Conservation (phyloP, 2,113 vertebrate genomes). For the Tylochromis polylepis region DNA sequence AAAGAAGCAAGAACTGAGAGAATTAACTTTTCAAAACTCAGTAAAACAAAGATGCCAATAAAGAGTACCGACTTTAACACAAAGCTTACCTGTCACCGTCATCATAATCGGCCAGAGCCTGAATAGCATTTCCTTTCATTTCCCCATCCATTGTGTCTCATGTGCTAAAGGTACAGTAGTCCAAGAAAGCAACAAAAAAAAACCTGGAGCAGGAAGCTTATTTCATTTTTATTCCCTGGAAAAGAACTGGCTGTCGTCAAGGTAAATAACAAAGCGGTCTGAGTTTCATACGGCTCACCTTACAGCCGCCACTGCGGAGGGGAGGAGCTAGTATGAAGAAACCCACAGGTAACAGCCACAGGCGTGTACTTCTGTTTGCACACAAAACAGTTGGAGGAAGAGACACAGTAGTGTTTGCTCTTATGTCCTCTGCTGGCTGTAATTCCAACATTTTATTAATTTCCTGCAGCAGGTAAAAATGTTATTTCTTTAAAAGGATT, state of each 20-base stretch:
- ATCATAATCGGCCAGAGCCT: not conserved
- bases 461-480: not conserved
- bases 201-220: not conserved
- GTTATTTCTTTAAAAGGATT: not conserved
- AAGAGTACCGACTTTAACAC: not conserved
- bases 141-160: slow-evolving; percentile 29
- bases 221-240: not conserved
- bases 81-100: slow-evolving; percentile 45
- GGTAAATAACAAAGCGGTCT: slow-evolving; percentile 42
- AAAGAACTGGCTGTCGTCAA: slow-evolving; percentile 1
- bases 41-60: not conserved
- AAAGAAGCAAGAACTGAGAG: no score
- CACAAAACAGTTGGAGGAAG: slow-evolving; percentile 13
- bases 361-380: slow-evolving; percentile 24
- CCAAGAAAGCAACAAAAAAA: not conserved
- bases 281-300: slow-evolving; percentile 39
- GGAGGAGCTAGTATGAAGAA: slow-evolving; percentile 30
- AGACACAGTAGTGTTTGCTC: not conserved
- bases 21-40: not conserved
- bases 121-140: not conserved
- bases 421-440: not conserved
- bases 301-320: not conserved
- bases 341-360: slow-evolving; percentile 23
- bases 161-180: not conserved
- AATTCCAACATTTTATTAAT: not conserved